Base-by-base conservation (phyloP, 2,888 invertebrate species). In the Palloptera scutellata region DNA sequence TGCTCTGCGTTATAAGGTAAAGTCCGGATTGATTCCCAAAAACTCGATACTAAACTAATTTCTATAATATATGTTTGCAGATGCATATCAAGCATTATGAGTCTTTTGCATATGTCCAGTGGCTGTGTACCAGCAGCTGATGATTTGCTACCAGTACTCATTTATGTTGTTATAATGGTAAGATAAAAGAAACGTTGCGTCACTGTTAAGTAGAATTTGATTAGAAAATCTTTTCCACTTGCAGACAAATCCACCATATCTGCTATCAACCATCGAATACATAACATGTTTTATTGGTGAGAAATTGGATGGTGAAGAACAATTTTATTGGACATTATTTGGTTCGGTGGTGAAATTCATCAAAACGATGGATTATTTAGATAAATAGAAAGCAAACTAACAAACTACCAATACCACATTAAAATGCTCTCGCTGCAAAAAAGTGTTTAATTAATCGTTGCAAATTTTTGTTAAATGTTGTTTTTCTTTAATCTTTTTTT, bases 291-390 rank as follows among this genome's bases (percentile, higher is more conserved):
- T 96, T 84, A 95, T 95, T 80, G 93, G 92, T 66, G 88, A 90
- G 73, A 90, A 91, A 71, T 88, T 97, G 68, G 88, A 89, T 71
- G 97, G 97, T 61, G 96, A 97, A 85, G 95, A 96, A 79, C 92
- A 93, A 78, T 99, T 98, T 86, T 97, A 97, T 92, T 98, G 98
- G 98, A 97, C 96, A 64, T 97, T 98, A 86, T 98, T 98, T 86
- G 94, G 94, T 80, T 93, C 97, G 0, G 96, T 96, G 59, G 95
- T 98, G 64, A 97, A 97, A 86, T 97, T 96, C 87, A 97, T 98
- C 81, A 99, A 98, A 88, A 97, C 95, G 66, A 96, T 98, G 96
- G 85, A 85, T 73, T 85, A 85, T 52, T 75, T 78, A 52, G 75
- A 75, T 59, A 73, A 74, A 68, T n/a, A 12, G n/a, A 15, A 52